These are phyloP conservation scores for Phallusia fumigata DNA, from an alignment of 23 tunicate genomes.

Conservation along the genomic window DNA sequence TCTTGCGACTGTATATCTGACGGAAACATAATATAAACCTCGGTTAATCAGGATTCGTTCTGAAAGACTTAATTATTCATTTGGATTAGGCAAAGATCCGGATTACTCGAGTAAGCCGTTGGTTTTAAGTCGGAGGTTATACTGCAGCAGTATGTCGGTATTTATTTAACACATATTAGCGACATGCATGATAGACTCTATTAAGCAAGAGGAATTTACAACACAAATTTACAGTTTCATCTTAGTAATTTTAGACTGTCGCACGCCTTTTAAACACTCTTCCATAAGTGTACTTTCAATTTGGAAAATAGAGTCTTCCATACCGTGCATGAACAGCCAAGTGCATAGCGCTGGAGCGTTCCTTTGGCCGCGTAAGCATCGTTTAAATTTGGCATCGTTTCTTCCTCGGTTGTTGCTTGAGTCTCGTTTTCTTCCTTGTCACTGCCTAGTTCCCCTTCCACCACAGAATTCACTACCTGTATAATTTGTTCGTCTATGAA, in stretches of 20 bases:
- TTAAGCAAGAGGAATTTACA: too few species aligned
- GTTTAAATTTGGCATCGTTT: conserved; percentile 12
- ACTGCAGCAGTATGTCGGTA: too few species aligned
- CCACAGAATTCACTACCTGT: conserved; percentile 25
- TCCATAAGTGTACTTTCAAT: conserved; percentile 26
- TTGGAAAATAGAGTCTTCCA: conserved; percentile 21
- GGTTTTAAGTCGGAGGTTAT: too few species aligned
- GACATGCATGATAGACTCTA: too few species aligned
- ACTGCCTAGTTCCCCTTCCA: conserved; percentile 22
- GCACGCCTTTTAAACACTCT: neutral
- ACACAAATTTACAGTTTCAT: neutral
- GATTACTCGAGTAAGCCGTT: too few species aligned
- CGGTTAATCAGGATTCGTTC: too few species aligned
- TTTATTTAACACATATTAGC: too few species aligned
- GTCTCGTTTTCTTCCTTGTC: conserved; percentile 15
- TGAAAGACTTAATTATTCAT: too few species aligned
- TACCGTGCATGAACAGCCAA: conserved; percentile 17
- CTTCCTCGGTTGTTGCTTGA: conserved; percentile 24
- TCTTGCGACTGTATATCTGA: too few species aligned
- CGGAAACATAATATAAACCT: too few species aligned
- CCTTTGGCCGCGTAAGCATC: conserved; percentile 27
- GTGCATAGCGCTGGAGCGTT: conserved; percentile 35
- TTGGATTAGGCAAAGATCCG: too few species aligned
- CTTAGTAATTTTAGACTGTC: conserved; percentile 26
- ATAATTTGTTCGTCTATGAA: conserved; percentile 20